Base-by-base conservation (phyloP, 2,797 vertebrate genomes). In the Protonibea diacanthus region DNA sequence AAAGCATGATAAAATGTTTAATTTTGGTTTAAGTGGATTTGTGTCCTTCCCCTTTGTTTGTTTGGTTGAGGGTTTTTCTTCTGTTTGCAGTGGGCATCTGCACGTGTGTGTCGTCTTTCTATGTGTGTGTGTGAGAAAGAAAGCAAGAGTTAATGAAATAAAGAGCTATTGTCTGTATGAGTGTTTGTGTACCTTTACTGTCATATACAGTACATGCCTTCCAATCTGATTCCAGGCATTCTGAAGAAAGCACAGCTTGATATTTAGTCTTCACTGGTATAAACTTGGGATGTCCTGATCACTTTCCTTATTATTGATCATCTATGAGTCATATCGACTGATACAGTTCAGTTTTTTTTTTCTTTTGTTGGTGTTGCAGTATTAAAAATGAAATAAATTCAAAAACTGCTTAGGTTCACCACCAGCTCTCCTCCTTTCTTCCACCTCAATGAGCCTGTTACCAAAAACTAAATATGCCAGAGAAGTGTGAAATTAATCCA, bases 1-100 rank as follows among this genome's bases (percentile, higher is more conserved):
- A 87, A 92, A 93, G 91, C 90, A 91, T 82, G 79, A 89, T 92
- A 87, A 90, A 87, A 88, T 92, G 89, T 93, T 93, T 92, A 84
- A 92, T 85, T 91, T 89, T 1, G 42, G 83, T 90, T 90, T 83
- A 86, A 86, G 60, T 76, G 75, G 86, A 88, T 92, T 89, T 89
- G 68, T 74, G 73, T 76, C 74, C 83, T 80, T 72, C 76, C 47
- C 74, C 64, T 86, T 87, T 82, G 84, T 89, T 91, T 91, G 85
- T 90, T 80, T 65, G 69, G 78, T 58, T 47, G 57, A 38, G 52
- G 29, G 17, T 60, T 61, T 79, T 73, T 65, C 33, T 85, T 72
- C 55, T 78, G 80, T 68, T 74, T 76, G 55, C 53, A 29, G 61
- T 57, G 80, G 74, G 70, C 70, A 83, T 86, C 66, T 79, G 65